Percentiles rank a stretch among this genome's conserved stretches.
Evolutionary conservation across 2,797 vertebrate genomes (phyloP).

Genomic region (Ctenosaura bakeri): DNA sequence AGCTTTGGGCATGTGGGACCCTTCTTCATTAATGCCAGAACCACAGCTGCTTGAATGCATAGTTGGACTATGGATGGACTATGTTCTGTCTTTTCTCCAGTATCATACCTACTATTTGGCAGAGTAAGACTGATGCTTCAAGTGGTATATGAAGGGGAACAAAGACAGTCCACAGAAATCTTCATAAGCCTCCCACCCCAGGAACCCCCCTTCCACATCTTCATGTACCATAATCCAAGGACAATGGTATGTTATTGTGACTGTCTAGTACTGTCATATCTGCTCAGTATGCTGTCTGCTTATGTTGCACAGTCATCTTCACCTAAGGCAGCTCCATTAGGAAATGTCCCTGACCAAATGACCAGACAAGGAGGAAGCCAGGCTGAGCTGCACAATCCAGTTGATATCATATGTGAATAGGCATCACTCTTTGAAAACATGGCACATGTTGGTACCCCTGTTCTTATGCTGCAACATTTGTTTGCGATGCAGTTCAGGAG

Average conservation of each 20-base stretch:
- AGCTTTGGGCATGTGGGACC: not conserved
- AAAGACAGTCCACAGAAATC: not conserved
- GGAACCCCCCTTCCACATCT: too few species aligned
- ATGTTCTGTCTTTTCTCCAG: not conserved
- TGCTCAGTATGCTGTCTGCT: not conserved
- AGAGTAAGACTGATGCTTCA: not conserved
- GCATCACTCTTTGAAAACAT: not conserved
- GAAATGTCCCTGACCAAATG: not conserved
- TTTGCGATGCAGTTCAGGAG: too few species aligned
- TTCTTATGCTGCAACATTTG: not conserved
- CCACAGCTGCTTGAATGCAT: not conserved
- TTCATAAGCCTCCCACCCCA: not conserved
- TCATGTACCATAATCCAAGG: not conserved
- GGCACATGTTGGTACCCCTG: too few species aligned
- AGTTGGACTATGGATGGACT: not conserved
- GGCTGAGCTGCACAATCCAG: not conserved
- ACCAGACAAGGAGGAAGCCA: not conserved
- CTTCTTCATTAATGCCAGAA: not conserved
- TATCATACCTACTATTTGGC: not conserved
- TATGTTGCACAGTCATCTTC: not conserved
- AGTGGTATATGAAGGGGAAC: not conserved
- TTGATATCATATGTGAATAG: not conserved
- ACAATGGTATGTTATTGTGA: not conserved
- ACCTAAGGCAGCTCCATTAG: not conserved
- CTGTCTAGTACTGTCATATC: too few species aligned